A percentile compares a stretch with the other conserved stretches of the same genome.
Evolutionary conservation across 2,113 vertebrate genomes (phyloP).

Genomic region (Colossoma macropomum): DNA sequence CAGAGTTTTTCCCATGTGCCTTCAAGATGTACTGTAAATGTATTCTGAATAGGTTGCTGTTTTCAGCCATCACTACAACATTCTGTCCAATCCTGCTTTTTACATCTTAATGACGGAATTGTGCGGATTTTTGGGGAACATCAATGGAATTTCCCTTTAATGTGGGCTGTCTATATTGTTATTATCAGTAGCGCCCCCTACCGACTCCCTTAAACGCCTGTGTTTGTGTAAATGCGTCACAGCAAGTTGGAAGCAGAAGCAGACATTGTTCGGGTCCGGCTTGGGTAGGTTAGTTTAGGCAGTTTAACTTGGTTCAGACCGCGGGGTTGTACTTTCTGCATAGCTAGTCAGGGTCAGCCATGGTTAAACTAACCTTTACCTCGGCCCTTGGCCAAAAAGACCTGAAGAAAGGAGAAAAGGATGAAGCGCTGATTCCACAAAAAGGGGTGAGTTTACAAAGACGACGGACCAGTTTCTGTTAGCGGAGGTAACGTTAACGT

Average conservation of each 20-base stretch:
- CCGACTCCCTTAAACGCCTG: background rate
- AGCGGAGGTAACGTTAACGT: background rate
- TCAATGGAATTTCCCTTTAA: no score
- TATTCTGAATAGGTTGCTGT: no score
- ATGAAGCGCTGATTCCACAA: constrained; percentile 56
- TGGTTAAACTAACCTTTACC: constrained; percentile 63
- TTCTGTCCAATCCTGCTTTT: no score
- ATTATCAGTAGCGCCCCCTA: constrained; percentile 26
- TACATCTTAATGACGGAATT: no score
- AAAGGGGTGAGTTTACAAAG: constrained; percentile 54
- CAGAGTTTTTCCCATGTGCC: no score
- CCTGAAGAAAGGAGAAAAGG: constrained; percentile 49
- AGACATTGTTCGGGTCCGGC: background rate
- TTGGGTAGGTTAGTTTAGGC: no score
- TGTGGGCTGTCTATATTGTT: no score
- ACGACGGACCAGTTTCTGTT: background rate
- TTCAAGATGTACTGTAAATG: no score
- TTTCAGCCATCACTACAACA: no score
- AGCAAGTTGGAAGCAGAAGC: constrained; percentile 15
- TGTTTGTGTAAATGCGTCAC: constrained; percentile 52
- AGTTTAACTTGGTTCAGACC: background rate
- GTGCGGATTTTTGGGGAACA: no score
- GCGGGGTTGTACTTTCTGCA: background rate
- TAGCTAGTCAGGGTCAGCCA: background rate
- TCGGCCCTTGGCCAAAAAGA: constrained; percentile 58